Evolutionary conservation across 37 sponge, comb jelly and placozoan genomes (phyloP).

Genomic region (Spongilla lacustris): DNA sequence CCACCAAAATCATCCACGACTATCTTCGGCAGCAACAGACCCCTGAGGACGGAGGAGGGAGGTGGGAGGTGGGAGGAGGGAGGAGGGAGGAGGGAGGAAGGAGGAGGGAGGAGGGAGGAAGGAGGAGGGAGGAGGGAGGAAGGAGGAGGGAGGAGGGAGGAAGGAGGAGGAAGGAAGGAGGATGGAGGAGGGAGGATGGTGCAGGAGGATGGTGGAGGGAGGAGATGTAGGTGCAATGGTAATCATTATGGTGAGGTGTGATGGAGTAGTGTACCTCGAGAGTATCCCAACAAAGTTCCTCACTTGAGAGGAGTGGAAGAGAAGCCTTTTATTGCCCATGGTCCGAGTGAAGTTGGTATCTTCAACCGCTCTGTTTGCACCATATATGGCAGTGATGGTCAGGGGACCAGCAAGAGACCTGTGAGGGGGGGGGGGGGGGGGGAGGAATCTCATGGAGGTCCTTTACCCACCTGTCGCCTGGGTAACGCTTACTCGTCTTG

Average conservation of each 20-base stretch:
- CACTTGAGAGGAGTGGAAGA: slow-evolving; percentile 86
- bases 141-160: background rate
- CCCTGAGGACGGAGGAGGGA: slow-evolving; percentile 46
- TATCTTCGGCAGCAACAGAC: slow-evolving; percentile 92
- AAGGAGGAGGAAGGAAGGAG: too few relatives aligned
- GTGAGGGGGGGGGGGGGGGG: background rate
- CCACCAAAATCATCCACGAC: slow-evolving; percentile 95
- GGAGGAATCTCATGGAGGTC: slow-evolving; percentile 3
- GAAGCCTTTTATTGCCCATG: slow-evolving; percentile 76
- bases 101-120: background rate
- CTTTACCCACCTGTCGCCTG: background rate
- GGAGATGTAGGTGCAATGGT: too few relatives aligned
- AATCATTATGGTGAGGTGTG: too few relatives aligned
- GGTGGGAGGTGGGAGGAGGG: background rate
- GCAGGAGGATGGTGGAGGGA: too few relatives aligned
- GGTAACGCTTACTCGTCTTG: slow-evolving; percentile 51
- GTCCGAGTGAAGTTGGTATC: slow-evolving; percentile 75
- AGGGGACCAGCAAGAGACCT: slow-evolving; percentile 41
- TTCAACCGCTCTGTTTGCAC: slow-evolving; percentile 74
- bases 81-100: background rate
- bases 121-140: background rate
- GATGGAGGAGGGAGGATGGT: too few relatives aligned
- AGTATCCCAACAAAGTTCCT: slow-evolving; percentile 90
- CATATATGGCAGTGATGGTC: slow-evolving; percentile 45
- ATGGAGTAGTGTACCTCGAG: slow-evolving; percentile 65